Conservation (phyloP, 1,140 invertebrate species). For the Batillaria attramentaria region DNA sequence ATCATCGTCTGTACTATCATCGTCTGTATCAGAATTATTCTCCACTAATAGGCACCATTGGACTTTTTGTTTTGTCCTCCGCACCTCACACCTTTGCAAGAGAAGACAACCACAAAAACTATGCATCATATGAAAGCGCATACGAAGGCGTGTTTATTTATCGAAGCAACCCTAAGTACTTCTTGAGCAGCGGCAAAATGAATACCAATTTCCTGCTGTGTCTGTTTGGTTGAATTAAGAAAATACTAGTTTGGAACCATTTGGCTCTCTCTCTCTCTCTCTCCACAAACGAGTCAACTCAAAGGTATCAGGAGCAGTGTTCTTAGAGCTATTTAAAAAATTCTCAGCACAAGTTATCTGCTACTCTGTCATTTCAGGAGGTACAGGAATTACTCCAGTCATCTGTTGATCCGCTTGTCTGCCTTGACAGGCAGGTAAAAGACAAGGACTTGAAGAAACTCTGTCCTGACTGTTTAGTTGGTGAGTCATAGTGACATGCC, state of each 20-base stretch:
- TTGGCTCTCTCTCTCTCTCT: neutral
- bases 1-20: neutral
- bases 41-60: neutral
- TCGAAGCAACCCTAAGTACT: too few relatives aligned
- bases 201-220: too few relatives aligned
- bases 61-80: neutral
- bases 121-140: neutral
- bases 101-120: too few relatives aligned
- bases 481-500: neutral
- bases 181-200: too few relatives aligned
- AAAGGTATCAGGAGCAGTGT: neutral
- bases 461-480: neutral
- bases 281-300: neutral
- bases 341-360: too few relatives aligned
- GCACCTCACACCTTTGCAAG: too few relatives aligned
- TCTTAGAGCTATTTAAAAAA: neutral
- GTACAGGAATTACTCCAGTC: neutral
- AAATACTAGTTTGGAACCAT: too few relatives aligned
- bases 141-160: neutral
- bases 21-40: neutral
- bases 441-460: conserved; percentile 3
- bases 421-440: neutral
- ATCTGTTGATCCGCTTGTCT: neutral
- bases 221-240: too few relatives aligned
- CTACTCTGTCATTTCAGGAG: conserved; percentile 4